These are phyloP conservation scores for Melanostoma mellinum DNA, from an alignment of 2,888 invertebrate genomes.

Conservation along the genomic window DNA sequence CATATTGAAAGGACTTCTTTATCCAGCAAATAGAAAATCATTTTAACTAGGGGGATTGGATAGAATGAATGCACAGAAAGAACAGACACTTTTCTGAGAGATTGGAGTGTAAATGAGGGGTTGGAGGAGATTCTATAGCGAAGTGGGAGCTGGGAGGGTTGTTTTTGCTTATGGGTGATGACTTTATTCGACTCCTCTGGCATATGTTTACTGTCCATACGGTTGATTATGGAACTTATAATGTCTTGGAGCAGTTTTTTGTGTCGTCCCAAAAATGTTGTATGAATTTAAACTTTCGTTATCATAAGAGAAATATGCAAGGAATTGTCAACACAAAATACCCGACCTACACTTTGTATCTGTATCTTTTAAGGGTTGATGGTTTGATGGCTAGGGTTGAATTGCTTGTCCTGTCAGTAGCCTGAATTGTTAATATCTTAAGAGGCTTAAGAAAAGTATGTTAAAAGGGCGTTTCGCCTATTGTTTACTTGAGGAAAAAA, in stretches of 20 bases:
- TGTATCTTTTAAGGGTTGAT: too few species aligned
- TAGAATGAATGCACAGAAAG: neutral
- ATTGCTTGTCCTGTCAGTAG: too few species aligned
- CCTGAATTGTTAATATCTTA: too few species aligned
- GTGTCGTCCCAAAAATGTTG: conserved; percentile 21
- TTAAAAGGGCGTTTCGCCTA: too few species aligned
- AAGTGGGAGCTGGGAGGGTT: neutral
- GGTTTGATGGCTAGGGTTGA: too few species aligned
- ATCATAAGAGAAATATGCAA: conserved; percentile 32
- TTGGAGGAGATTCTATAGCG: neutral
- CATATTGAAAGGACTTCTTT: conserved; percentile 65
- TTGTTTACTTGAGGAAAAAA: too few species aligned
- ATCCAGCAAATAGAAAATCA: conserved; percentile 64
- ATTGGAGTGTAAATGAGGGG: conserved; percentile 44
- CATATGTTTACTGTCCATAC: conserved; percentile 53
- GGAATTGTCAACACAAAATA: neutral
- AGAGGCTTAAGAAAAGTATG: too few species aligned
- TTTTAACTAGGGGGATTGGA: conserved; percentile 30
- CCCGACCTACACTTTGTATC: too few species aligned
- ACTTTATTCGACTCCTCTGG: conserved; percentile 31
- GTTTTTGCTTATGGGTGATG: conserved; percentile 18
- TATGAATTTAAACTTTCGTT: conserved; percentile 26
- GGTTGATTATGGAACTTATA: conserved; percentile 62
- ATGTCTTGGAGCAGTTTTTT: conserved; percentile 43
- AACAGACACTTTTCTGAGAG: neutral